Evolutionary conservation across 1,140 invertebrate species (phyloP).

Genomic region (Lepidostoma basale): DNA sequence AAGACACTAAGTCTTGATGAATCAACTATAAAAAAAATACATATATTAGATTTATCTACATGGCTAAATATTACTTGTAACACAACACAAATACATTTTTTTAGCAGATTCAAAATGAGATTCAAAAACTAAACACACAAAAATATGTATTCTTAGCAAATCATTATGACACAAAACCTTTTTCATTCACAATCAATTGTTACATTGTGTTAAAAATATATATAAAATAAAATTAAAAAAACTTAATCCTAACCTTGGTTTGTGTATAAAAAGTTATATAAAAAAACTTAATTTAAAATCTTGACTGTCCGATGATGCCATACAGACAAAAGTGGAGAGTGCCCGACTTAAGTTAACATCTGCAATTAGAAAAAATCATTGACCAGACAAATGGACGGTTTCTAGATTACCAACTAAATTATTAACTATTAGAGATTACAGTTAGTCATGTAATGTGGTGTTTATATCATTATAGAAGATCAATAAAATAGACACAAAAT

Average conservation of each 20-base stretch:
- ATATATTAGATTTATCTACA: no score
- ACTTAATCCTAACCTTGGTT: conserved; percentile 20
- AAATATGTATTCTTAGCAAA: background rate
- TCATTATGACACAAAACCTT: background rate
- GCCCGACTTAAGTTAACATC: background rate
- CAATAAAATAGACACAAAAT: no score
- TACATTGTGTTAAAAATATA: background rate
- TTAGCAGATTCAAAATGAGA: no score
- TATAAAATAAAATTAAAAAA: background rate
- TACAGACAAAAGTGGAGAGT: background rate
- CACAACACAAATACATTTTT: no score
- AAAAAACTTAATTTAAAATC: background rate
- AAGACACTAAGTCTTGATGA: no score
- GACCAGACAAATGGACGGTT: conserved; percentile 46
- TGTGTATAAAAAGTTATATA: background rate
- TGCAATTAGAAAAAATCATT: conserved; percentile 26
- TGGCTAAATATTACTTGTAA: no score
- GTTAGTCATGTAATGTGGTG: no score
- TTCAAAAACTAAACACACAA: background rate
- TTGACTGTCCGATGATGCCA: no score
- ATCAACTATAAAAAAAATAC: no score
- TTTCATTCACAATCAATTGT: no score
- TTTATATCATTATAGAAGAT: no score
- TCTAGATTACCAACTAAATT: conserved; percentile 28
- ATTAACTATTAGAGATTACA: conserved; percentile 12